phyloP scores from a whole-genome alignment of 2,888 invertebrate species.

The Mesoligia furuncula region DNA sequence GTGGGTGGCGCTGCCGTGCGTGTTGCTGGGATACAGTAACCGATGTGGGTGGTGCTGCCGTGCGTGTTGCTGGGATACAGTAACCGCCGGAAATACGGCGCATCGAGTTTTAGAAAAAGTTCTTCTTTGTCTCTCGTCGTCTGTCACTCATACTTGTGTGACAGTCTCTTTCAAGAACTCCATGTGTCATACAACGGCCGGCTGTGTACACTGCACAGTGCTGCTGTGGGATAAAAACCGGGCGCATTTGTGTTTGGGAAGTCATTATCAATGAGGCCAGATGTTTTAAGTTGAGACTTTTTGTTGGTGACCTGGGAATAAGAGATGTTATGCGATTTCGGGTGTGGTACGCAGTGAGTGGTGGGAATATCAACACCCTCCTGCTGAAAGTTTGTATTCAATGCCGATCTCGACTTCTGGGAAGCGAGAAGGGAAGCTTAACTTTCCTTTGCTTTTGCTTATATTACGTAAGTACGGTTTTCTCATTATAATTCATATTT shows the following conservation, averaged over 20 bases:
- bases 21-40: not conserved
- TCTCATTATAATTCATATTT: not conserved
- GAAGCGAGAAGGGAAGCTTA: not conserved
- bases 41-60: not conserved
- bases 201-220: not conserved
- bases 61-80: not conserved
- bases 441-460: not conserved
- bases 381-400: not conserved
- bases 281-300: slow-evolving; percentile 14
- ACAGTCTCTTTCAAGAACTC: not conserved
- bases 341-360: not conserved
- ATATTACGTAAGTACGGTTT: not conserved
- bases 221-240: not conserved
- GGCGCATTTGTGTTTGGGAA: slow-evolving; percentile 5
- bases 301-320: not conserved
- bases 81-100: not conserved
- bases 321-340: slow-evolving; percentile 26
- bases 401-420: not conserved
- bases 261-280: slow-evolving; percentile 18
- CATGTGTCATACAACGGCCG: not conserved
- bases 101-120: not conserved
- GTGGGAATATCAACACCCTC: not conserved
- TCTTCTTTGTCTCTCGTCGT: not conserved
- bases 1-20: slow-evolving; percentile 25
- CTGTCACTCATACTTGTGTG: not conserved